Conservation (phyloP, 2,888 invertebrate species). For the Alviniconcha strummeri region DNA sequence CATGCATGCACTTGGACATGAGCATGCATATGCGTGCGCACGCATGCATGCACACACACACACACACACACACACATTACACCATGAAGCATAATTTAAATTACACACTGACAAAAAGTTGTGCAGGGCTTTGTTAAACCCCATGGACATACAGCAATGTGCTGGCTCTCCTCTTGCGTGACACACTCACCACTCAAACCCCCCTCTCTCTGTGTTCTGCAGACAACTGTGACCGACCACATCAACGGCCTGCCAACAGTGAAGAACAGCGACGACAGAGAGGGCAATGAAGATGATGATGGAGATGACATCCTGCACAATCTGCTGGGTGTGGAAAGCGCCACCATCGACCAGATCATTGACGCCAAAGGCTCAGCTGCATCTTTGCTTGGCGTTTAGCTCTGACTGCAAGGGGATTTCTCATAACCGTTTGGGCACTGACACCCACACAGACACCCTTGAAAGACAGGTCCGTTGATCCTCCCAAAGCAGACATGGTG, state of each 20-base stretch:
- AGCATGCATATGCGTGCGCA: background rate
- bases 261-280: conserved; percentile 38
- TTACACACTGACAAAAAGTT: background rate
- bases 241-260: conserved; percentile 44
- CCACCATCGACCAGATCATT: conserved; percentile 87
- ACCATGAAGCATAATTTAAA: background rate
- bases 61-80: background rate
- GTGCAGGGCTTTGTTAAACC: too few relatives aligned
- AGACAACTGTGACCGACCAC: conserved; percentile 25
- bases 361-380: conserved; percentile 86
- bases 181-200: background rate
- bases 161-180: too few relatives aligned
- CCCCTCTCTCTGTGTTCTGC: background rate
- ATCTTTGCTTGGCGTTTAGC: conserved; percentile 81
- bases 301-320: conserved; percentile 84
- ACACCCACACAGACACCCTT: too few relatives aligned
- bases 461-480: background rate
- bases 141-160: too few relatives aligned
- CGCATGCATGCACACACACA: background rate
- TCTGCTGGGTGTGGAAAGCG: conserved; percentile 89
- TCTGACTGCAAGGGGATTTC: background rate
- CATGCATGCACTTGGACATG: background rate
- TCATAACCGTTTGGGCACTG: too few relatives aligned
- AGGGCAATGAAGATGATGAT: conserved; percentile 38
- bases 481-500: background rate